Base-by-base conservation (phyloP, 2,797 vertebrate species). In the Molossus molossus region DNA sequence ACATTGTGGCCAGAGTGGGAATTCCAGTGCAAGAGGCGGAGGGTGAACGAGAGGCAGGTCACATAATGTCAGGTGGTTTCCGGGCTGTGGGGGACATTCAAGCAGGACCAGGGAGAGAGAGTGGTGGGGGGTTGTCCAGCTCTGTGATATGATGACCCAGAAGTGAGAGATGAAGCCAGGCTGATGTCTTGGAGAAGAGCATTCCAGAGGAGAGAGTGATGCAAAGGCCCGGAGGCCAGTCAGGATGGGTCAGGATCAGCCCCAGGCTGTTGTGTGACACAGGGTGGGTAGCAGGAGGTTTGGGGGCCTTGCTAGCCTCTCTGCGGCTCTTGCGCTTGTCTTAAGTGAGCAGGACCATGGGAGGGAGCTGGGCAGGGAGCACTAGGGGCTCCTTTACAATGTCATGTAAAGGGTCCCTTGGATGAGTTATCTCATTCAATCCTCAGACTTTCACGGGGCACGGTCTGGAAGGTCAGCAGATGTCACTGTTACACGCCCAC, bases 361-460 rank as follows among this genome's bases (percentile, higher is more conserved):
- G 27, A 55, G 21, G 33, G 65, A 10, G 17, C 33, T 9, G 65
- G 37, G 9, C 64, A 60, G 33, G 45, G 29, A 14, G 17, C 1
- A 8, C 1, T 3, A 27, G 10, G 48, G 29, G 14, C 6, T 3
- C 37, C 79, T 33, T 21, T 37, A 12, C 7, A 7, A 0, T n/a
- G 6, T 21, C 4, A 1, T n/a, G 2, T 18, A 21, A 4, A 75
- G 40, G 27, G 2, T 2, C 40, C 27, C 8, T 29, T 62, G 82
- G 40, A 18, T 33, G 17, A 0, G 7, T 18, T 14, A 20, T 29
- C 75, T 40, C 23, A 2, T 18, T 55, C 33, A 25, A 48, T 21
- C 33, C 14, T 58, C 6, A 33, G 82, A 55, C 11, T 40, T 11
- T 33, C 27, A 1, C 4, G 60, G 13, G 45, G 37, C 7, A 33